Conservation (phyloP, 2,888 invertebrate species). For the Phymatocera aterrima region DNA sequence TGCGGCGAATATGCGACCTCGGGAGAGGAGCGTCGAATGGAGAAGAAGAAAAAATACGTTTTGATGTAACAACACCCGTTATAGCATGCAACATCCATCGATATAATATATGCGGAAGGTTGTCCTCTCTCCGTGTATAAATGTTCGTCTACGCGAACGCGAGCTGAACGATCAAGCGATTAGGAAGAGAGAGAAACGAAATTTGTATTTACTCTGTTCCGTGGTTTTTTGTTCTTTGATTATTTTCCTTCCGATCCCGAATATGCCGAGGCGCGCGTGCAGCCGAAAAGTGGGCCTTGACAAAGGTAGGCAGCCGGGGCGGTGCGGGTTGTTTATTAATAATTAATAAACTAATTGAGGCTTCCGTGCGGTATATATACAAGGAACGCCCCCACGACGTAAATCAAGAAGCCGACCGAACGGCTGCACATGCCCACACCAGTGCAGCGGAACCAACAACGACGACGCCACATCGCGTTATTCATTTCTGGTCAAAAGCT, state of each 20-base stretch:
- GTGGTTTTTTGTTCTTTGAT: constrained; percentile 24
- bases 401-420: constrained; percentile 67
- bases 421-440: background rate
- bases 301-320: constrained; percentile 27
- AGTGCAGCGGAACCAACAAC: background rate
- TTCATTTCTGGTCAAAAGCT: constrained; percentile 60
- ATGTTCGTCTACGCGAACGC: too few relatives aligned
- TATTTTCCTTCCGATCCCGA: constrained; percentile 49
- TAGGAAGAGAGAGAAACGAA: too few relatives aligned
- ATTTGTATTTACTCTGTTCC: too few relatives aligned
- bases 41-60: too few relatives aligned
- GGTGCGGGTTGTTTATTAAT: constrained; percentile 68
- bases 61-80: too few relatives aligned
- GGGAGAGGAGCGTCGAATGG: too few relatives aligned
- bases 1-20: too few relatives aligned
- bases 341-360: constrained; percentile 74
- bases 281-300: constrained; percentile 44
- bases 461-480: constrained; percentile 50
- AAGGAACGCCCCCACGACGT: constrained; percentile 65
- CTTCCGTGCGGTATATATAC: constrained; percentile 71
- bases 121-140: too few relatives aligned
- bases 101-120: too few relatives aligned
- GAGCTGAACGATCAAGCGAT: too few relatives aligned
- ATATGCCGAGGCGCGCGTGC: constrained; percentile 45
- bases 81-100: too few relatives aligned